Percentiles rank a stretch among this genome's conserved stretches.
phyloP scores from a whole-genome alignment of 2,888 invertebrate genomes.

The Dorcus parallelipipedus region DNA sequence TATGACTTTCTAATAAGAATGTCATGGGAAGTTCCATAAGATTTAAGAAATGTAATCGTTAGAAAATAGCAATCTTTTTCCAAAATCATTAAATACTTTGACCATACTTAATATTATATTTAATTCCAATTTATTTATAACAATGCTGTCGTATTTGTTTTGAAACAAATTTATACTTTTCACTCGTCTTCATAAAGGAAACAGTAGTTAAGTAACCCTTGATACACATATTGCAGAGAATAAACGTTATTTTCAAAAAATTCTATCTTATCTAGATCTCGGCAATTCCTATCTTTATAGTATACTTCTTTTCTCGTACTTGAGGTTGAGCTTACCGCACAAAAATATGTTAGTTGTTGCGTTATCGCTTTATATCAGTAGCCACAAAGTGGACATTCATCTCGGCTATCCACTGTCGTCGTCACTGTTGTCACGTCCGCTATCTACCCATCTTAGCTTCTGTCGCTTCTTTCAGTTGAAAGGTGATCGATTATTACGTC shows the following conservation, averaged over 20 bases:
- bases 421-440: constrained; percentile 28
- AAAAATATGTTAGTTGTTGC: constrained; percentile 11
- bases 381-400: constrained; percentile 21
- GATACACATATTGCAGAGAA: too few species aligned
- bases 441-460: constrained; percentile 28
- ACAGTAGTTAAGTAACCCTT: too few species aligned
- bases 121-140: too few species aligned
- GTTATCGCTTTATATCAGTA: constrained; percentile 19
- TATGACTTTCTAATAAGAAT: too few species aligned
- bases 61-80: too few species aligned
- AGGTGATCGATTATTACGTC: constrained; percentile 24
- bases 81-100: too few species aligned
- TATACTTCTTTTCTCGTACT: constrained; percentile 13
- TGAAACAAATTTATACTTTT: too few species aligned
- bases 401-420: constrained; percentile 25
- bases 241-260: not conserved
- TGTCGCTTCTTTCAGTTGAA: constrained; percentile 18
- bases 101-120: too few species aligned
- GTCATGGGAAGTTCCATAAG: too few species aligned
- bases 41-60: too few species aligned
- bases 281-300: constrained; percentile 25
- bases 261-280: constrained; percentile 26
- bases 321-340: constrained; percentile 4
- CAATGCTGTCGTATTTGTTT: too few species aligned
- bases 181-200: too few species aligned